Evolutionary conservation across 2,888 invertebrate genomes (phyloP).

Genomic region (Scaeva pyrastri): DNA sequence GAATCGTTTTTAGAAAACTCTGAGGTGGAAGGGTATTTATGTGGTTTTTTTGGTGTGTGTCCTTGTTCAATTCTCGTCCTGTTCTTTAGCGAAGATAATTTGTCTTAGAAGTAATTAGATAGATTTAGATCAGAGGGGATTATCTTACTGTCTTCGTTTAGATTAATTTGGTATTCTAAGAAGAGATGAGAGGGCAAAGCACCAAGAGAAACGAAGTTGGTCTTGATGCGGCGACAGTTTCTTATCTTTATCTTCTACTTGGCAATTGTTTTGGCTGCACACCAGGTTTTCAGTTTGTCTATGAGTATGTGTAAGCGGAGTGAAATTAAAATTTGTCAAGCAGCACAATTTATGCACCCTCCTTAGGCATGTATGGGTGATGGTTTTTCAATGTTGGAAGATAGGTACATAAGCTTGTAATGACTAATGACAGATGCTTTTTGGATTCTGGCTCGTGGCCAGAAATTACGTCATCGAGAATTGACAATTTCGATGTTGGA

Average conservation of each 20-base stretch:
- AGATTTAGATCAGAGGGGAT: constrained; percentile 74
- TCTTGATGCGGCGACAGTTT: constrained; percentile 48
- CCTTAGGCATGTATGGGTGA: not conserved
- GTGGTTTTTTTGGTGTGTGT: constrained; percentile 15
- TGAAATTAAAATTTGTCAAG: constrained; percentile 57
- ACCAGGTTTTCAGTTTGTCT: not conserved
- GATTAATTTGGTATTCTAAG: constrained; percentile 72
- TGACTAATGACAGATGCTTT: constrained; percentile 37
- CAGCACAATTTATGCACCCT: constrained; percentile 17
- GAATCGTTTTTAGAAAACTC: constrained; percentile 47
- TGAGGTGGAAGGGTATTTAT: constrained; percentile 5
- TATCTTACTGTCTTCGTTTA: constrained; percentile 74
- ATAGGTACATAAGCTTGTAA: constrained; percentile 21
- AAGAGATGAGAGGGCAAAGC: constrained; percentile 12
- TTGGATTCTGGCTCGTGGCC: constrained; percentile 46
- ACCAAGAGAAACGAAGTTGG: not conserved
- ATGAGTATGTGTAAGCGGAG: constrained; percentile 14
- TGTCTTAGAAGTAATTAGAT: constrained; percentile 75
- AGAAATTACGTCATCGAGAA: constrained; percentile 52
- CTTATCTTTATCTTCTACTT: constrained; percentile 54
- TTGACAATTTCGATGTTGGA: constrained; percentile 39
- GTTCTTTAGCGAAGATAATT: constrained; percentile 64
- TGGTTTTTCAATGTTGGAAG: not conserved
- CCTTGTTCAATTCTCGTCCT: constrained; percentile 34
- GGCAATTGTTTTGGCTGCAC: constrained; percentile 47